These are phyloP conservation scores for Melanchra persicariae DNA, from an alignment of 2,888 invertebrate genomes.

Conservation along the genomic window DNA sequence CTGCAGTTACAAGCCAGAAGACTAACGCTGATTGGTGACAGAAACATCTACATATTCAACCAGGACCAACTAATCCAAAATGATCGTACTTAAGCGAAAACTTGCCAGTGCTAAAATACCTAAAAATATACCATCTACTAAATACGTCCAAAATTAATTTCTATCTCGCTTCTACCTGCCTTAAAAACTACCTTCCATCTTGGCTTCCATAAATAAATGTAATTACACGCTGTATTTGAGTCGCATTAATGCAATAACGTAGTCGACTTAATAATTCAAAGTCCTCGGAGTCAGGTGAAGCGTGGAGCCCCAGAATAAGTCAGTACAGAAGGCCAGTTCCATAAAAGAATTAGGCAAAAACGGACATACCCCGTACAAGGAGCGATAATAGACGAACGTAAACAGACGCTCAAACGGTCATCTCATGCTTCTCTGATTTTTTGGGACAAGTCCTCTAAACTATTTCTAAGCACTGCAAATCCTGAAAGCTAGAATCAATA, in stretches of 20 bases:
- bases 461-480: too few species aligned
- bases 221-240: constrained; percentile 46
- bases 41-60: too few species aligned
- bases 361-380: neutral
- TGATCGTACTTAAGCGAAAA: neutral
- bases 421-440: too few species aligned
- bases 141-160: constrained; percentile 1
- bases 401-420: too few species aligned
- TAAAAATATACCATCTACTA: neutral
- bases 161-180: neutral
- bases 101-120: neutral
- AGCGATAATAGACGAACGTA: too few species aligned
- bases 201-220: constrained; percentile 30
- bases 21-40: too few species aligned
- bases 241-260: constrained; percentile 68
- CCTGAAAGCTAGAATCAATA: too few species aligned
- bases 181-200: constrained; percentile 33
- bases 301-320: constrained; percentile 30
- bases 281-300: constrained; percentile 48
- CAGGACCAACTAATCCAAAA: neutral
- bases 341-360: neutral
- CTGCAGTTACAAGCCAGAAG: too few species aligned
- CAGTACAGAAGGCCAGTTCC: constrained; percentile 14
- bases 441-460: too few species aligned
- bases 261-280: constrained; percentile 73